These are phyloP conservation scores for Rhyacichthys aspro DNA, from an alignment of 2,797 vertebrate genomes.

Conservation along the genomic window DNA sequence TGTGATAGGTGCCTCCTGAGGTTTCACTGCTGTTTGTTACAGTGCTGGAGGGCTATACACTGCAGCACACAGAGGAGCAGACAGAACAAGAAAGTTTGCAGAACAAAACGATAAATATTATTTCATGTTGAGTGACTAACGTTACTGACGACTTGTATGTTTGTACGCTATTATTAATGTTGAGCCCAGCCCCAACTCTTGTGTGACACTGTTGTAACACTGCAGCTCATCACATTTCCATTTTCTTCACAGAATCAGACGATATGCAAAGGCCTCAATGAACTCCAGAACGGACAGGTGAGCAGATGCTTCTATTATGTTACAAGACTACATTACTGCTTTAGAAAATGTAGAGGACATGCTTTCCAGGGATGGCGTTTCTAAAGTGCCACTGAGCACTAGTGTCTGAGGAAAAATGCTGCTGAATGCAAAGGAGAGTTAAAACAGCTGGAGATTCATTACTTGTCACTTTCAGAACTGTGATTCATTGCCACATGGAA, in stretches of 20 bases:
- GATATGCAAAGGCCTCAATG: conserved; percentile 71
- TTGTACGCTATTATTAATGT: too few relatives aligned
- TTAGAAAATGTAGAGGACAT: background rate
- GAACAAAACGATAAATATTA: conserved; percentile 4
- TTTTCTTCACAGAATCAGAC: conserved; percentile 58
- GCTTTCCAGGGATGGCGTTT: background rate
- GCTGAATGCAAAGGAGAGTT: conserved; percentile 21
- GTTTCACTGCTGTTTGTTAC: conserved; percentile 30
- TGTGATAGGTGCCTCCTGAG: conserved; percentile 29
- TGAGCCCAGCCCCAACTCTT: too few relatives aligned
- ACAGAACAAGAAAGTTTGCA: conserved; percentile 21
- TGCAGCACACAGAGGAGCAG: conserved; percentile 28
- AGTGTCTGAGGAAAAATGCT: conserved; percentile 38
- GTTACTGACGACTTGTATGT: background rate
- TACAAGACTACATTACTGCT: background rate
- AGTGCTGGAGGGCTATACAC: conserved; percentile 24
- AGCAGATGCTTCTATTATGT: background rate
- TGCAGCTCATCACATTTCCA: background rate
- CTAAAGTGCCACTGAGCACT: conserved; percentile 28
- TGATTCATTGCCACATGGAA: conserved; percentile 54
- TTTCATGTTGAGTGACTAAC: background rate
- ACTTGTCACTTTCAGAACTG: conserved; percentile 60
- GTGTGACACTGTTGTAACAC: too few relatives aligned
- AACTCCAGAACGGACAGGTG: conserved; percentile 71
- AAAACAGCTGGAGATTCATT: conserved; percentile 52